phyloP scores from a whole-genome alignment of 2,797 vertebrate genomes.

The Coluber constrictor region DNA sequence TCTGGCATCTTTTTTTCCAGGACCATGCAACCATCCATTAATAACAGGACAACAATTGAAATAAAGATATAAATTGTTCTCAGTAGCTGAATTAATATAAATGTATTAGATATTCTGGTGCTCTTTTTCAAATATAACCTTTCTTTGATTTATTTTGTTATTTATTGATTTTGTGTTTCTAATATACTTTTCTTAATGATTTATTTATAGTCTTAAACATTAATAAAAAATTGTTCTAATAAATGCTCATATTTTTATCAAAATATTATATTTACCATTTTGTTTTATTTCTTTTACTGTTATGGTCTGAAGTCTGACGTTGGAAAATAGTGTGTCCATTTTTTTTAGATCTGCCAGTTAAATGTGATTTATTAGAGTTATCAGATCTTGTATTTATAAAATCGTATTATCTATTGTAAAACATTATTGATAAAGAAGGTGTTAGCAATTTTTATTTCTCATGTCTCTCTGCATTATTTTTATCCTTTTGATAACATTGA shows the following conservation, averaged over 20 bases:
- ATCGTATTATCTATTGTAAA: not conserved
- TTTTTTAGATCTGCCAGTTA: not conserved
- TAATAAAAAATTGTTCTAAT: not conserved
- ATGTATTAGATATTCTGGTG: not conserved
- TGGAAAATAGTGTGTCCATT: not conserved
- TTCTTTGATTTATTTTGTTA: not conserved
- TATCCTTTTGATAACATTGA: conserved; percentile 20
- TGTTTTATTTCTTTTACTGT: not conserved
- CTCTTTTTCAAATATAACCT: not conserved
- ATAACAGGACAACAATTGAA: not conserved
- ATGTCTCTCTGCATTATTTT: conserved; percentile 15
- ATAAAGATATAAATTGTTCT: not conserved
- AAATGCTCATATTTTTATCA: not conserved
- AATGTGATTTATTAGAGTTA: not conserved
- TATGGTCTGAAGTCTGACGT: not conserved
- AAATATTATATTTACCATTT: not conserved
- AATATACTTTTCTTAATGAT: not conserved
- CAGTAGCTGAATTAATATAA: not conserved
- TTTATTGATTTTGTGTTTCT: not conserved
- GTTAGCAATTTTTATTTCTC: conserved; percentile 23
- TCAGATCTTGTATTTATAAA: conserved; percentile 15
- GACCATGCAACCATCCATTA: not conserved
- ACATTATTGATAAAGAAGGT: conserved; percentile 5
- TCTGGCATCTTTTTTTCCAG: not conserved
- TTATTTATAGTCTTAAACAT: not conserved